phyloP scores from a whole-genome alignment of 2,797 vertebrate species.

The Leptatherina wallacei region DNA sequence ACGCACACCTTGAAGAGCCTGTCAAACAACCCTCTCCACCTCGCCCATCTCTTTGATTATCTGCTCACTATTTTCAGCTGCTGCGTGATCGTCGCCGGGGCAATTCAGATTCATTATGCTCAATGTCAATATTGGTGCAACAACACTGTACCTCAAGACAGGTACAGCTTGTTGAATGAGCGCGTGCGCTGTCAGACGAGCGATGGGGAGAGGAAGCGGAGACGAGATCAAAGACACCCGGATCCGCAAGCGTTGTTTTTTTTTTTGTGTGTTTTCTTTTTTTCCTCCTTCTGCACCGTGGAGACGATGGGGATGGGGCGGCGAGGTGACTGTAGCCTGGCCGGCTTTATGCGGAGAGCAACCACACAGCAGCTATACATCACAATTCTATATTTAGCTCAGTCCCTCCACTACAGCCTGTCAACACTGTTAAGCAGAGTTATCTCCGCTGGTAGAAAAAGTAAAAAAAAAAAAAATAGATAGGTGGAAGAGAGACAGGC shows the following conservation, averaged over 20 bases:
- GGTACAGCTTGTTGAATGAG: conserved; percentile 79
- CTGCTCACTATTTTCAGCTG: conserved; percentile 64
- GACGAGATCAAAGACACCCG: conserved; percentile 63
- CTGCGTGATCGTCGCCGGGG: conserved; percentile 44
- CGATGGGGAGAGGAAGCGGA: conserved; percentile 19
- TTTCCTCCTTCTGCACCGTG: neutral
- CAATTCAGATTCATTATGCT: conserved; percentile 81
- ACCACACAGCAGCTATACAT: conserved; percentile 60
- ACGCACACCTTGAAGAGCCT: conserved; percentile 58
- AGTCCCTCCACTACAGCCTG: conserved; percentile 66
- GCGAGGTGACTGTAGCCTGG: conserved; percentile 57
- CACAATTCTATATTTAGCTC: conserved; percentile 75
- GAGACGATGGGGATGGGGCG: conserved; percentile 43
- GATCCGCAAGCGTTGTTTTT: conserved; percentile 20
- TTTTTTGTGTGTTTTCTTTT: neutral
- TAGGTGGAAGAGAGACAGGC: conserved; percentile 42
- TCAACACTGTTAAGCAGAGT: conserved; percentile 61
- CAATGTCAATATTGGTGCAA: conserved; percentile 77
- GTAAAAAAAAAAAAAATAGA: neutral
- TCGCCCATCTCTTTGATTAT: conserved; percentile 70
- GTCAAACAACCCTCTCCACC: conserved; percentile 57
- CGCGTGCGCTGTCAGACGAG: conserved; percentile 47
- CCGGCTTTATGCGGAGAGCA: conserved; percentile 43
- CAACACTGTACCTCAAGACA: conserved; percentile 59
- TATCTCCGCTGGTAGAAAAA: conserved; percentile 48